These are phyloP conservation scores for Astur gentilis DNA, from an alignment of 2,113 vertebrate genomes.

Conservation along the genomic window DNA sequence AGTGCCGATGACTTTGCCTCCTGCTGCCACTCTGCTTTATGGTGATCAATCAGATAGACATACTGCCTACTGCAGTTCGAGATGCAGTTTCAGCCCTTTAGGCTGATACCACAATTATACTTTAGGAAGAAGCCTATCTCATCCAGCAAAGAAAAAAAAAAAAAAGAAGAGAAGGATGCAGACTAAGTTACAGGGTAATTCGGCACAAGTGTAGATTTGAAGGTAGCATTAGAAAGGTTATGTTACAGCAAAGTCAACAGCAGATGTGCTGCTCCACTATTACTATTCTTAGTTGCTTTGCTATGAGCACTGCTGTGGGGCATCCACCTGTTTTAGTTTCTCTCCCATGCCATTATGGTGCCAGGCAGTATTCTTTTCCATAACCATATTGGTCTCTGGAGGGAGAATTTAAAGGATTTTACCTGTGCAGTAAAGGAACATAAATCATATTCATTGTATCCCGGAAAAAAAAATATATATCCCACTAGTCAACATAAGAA, in stretches of 20 bases:
- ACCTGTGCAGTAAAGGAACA: background rate
- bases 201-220: background rate
- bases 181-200: background rate
- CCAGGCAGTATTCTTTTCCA: background rate
- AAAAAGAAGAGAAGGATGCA: background rate
- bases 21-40: background rate
- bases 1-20: background rate
- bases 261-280: slow-evolving; percentile 36
- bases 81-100: background rate
- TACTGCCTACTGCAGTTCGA: background rate
- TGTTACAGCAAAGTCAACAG: slow-evolving; percentile 14
- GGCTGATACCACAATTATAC: background rate
- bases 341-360: background rate
- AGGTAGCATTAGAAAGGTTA: background rate
- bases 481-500: background rate
- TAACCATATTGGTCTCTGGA: background rate
- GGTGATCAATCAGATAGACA: background rate
- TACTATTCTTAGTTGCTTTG: slow-evolving; percentile 36
- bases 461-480: background rate
- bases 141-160: background rate
- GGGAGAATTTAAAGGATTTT: slow-evolving; percentile 2
- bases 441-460: background rate
- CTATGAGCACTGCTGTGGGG: slow-evolving; percentile 44
- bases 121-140: background rate
- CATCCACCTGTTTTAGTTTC: slow-evolving; percentile 51